Evolutionary conservation across 2,888 invertebrate genomes (phyloP).

Genomic region (Nycteola revayana): DNA sequence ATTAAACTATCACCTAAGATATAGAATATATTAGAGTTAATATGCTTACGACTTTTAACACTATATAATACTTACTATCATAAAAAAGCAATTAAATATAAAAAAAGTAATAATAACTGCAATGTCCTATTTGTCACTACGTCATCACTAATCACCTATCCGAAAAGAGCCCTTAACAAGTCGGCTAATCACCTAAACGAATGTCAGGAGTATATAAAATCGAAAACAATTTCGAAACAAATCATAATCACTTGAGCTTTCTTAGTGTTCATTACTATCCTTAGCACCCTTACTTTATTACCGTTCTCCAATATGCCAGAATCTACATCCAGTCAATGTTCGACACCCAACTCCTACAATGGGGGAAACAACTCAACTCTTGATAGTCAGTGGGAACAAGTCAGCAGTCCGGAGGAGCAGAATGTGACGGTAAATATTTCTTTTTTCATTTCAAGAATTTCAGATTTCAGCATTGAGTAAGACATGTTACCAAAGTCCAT

Average conservation of each 20-base stretch:
- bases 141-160: neutral
- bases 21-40: too few relatives aligned
- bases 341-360: constrained; percentile 10
- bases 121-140: neutral
- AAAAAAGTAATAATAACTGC: too few relatives aligned
- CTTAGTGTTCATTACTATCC: constrained; percentile 32
- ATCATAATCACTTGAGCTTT: constrained; percentile 43
- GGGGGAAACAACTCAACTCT: constrained; percentile 18
- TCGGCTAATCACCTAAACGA: constrained; percentile 33
- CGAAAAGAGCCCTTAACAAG: constrained; percentile 13
- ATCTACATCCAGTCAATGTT: constrained; percentile 20
- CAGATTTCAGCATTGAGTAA: too few relatives aligned
- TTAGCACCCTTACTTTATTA: neutral
- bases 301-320: constrained; percentile 24
- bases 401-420: constrained; percentile 18
- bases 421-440: constrained; percentile 37
- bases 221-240: constrained; percentile 31
- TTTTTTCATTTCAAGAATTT: too few relatives aligned
- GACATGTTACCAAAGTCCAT: too few relatives aligned
- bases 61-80: too few relatives aligned
- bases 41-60: too few relatives aligned
- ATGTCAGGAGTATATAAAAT: constrained; percentile 46
- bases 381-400: constrained; percentile 39
- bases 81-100: too few relatives aligned
- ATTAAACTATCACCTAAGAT: too few relatives aligned